phyloP scores from a whole-genome alignment of 2,113 vertebrate genomes.

The Mirza zaza region DNA sequence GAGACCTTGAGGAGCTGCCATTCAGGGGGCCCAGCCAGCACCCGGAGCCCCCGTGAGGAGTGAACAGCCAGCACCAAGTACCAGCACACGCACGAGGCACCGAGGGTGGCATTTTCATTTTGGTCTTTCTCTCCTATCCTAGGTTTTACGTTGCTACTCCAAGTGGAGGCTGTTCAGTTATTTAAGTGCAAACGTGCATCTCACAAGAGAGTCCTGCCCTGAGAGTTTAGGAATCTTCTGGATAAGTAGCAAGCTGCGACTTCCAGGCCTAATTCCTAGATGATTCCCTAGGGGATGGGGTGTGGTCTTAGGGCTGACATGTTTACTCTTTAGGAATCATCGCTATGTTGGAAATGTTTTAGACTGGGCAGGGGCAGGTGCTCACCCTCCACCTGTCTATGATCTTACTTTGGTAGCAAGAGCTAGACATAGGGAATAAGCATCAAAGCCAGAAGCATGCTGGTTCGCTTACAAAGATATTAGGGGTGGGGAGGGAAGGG shows the following conservation, averaged over 20 bases:
- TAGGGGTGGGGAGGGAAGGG: background rate
- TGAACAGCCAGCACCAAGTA: background rate
- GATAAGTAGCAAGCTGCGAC: background rate
- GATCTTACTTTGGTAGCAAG: background rate
- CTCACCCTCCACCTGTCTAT: background rate
- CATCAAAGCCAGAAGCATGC: background rate
- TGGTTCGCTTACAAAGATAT: background rate
- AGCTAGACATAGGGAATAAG: background rate
- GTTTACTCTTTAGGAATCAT: background rate
- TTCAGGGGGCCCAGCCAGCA: background rate
- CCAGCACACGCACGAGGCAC: accelerated
- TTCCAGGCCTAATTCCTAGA: background rate
- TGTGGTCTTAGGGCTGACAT: background rate
- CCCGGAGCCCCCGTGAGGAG: background rate
- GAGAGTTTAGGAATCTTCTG: background rate
- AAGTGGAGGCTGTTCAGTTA: background rate
- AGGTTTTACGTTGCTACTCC: background rate
- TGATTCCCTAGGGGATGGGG: background rate
- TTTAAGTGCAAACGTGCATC: background rate
- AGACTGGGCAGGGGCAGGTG: accelerated
- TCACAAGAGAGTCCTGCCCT: background rate
- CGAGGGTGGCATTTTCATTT: accelerated
- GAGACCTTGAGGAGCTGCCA: background rate
- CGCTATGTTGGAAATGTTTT: background rate
- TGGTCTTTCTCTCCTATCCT: background rate